These are phyloP conservation scores for Hapalemur alaotrensis DNA, from an alignment of 2,797 vertebrate species.

Conservation along the genomic window DNA sequence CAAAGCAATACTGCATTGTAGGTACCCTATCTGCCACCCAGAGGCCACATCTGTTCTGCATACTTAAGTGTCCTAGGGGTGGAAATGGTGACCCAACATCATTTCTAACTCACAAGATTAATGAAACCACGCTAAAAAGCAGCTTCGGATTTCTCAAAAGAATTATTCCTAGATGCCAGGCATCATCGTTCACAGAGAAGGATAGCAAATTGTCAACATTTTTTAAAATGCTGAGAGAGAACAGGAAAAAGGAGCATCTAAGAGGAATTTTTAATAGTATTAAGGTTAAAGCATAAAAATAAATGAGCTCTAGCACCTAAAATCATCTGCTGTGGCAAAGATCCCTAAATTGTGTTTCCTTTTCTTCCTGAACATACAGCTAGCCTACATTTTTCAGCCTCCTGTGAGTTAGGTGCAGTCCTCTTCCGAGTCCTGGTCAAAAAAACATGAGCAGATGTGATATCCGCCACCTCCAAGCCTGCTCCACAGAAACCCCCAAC, in stretches of 20 bases:
- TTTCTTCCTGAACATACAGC: not conserved
- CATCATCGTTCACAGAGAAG: not conserved
- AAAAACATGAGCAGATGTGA: not conserved
- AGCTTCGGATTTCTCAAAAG: not conserved
- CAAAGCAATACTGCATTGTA: fast-evolving
- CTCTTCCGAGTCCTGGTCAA: not conserved
- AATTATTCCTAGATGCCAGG: not conserved
- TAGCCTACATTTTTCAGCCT: not conserved
- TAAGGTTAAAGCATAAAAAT: not conserved
- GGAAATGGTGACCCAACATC: not conserved
- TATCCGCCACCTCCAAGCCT: not conserved
- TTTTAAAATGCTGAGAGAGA: not conserved
- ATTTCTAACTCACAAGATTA: conserved; percentile 3
- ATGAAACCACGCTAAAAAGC: not conserved
- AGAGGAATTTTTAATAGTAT: not conserved
- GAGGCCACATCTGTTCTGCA: not conserved
- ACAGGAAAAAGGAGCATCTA: not conserved
- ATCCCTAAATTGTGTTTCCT: not conserved
- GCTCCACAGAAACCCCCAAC: not conserved
- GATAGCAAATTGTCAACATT: not conserved
- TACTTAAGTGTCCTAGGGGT: not conserved
- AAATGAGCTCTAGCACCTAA: not conserved
- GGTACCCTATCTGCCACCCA: not conserved
- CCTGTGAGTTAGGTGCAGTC: not conserved
- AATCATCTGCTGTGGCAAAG: not conserved